Percentiles rank a stretch among this genome's conserved stretches.
Evolutionary conservation across 2,888 invertebrate species (phyloP).

Genomic region (Mayetiola destructor): DNA sequence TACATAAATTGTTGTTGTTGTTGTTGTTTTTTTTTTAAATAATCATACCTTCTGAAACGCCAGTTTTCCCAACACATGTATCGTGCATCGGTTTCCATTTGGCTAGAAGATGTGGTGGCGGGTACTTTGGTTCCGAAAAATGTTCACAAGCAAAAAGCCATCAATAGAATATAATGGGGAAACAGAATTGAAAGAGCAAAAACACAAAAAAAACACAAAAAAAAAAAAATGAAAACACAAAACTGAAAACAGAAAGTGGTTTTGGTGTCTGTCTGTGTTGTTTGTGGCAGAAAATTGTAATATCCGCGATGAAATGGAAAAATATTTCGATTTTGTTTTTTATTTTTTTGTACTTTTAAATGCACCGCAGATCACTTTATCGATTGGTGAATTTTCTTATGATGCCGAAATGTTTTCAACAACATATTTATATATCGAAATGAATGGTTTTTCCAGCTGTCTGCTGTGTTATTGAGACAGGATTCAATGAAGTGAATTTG

Average conservation of each 20-base stretch:
- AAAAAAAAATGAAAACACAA: neutral
- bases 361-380: too few species aligned
- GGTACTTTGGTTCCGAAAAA: slow-evolving; percentile 20
- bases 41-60: slow-evolving; percentile 22
- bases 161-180: neutral
- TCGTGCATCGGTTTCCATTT: slow-evolving; percentile 22
- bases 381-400: too few species aligned
- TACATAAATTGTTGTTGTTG: neutral
- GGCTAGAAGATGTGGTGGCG: slow-evolving; percentile 23
- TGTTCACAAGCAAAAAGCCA: neutral
- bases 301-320: too few species aligned
- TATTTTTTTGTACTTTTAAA: too few species aligned
- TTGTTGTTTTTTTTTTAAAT: neutral
- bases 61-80: slow-evolving; percentile 24
- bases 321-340: too few species aligned
- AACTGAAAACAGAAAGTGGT: neutral
- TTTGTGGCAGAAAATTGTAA: too few species aligned
- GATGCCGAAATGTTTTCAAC: too few species aligned
- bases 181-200: neutral
- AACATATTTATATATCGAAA: too few species aligned
- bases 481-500: neutral
- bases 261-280: slow-evolving; percentile 7
- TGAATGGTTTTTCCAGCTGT: too few species aligned
- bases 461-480: too few species aligned
- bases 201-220: neutral